Conservation (phyloP, 2,888 invertebrate species). For the Pseudococcus jackbeardsleyi region DNA sequence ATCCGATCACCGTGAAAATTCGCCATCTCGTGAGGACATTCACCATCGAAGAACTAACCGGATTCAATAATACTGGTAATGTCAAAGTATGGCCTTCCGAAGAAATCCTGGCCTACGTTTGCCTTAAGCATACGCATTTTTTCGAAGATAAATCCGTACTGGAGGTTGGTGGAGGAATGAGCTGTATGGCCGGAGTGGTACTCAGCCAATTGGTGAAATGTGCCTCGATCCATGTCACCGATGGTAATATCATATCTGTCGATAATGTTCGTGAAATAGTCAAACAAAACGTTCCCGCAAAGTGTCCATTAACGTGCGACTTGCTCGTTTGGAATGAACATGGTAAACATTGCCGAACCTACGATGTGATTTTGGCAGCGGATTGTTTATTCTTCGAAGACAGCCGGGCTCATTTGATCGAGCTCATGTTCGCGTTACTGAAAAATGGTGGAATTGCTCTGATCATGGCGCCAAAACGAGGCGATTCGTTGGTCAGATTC, state of each 20-base stretch:
- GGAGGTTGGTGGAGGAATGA: constrained; percentile 89
- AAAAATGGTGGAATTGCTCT: constrained; percentile 77
- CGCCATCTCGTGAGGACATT: constrained; percentile 76
- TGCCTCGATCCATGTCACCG: constrained; percentile 78
- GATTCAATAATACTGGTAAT: constrained; percentile 87
- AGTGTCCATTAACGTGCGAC: constrained; percentile 69
- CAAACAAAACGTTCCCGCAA: constrained; percentile 75
- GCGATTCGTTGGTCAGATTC: constrained; percentile 80
- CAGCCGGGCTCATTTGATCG: constrained; percentile 77
- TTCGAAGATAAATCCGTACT: constrained; percentile 80
- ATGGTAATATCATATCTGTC: constrained; percentile 83
- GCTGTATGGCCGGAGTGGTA: constrained; percentile 83
- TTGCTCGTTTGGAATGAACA: constrained; percentile 74
- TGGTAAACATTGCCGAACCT: constrained; percentile 70
- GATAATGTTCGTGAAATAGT: constrained; percentile 80
- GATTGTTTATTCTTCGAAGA: constrained; percentile 87
- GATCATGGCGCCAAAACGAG: constrained; percentile 83
- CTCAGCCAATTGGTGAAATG: constrained; percentile 79
- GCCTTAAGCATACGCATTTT: constrained; percentile 76
- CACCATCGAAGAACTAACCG: constrained; percentile 80
- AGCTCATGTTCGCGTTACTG: constrained; percentile 78
- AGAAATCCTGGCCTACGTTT: constrained; percentile 80
- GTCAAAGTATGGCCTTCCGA: constrained; percentile 86
- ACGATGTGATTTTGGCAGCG: constrained; percentile 82
- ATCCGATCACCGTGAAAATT: constrained; percentile 71